phyloP scores from a whole-genome alignment of 2,888 invertebrate genomes.

The Sminthurides aquaticus region DNA sequence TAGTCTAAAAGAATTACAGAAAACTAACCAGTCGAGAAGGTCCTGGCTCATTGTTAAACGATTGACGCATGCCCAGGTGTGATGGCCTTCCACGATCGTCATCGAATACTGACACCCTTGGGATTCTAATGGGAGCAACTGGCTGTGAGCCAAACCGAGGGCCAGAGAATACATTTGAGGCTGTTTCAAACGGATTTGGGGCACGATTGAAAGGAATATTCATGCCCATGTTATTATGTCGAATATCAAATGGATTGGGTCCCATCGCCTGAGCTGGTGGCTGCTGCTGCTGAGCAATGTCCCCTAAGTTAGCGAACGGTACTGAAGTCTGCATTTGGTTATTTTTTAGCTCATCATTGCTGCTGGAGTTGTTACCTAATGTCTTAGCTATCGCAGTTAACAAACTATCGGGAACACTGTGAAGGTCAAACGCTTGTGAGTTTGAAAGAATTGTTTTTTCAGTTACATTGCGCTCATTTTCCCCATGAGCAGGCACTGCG shows the following conservation, averaged over 20 bases:
- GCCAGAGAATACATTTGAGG: not conserved
- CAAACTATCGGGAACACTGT: not conserved
- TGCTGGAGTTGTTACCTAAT: not conserved
- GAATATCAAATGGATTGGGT: conserved; percentile 24
- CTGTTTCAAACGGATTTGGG: conserved; percentile 31
- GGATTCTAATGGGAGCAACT: not conserved
- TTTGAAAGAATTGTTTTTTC: not conserved
- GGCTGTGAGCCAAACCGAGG: not conserved
- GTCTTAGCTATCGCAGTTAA: not conserved
- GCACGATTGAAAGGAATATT: not conserved
- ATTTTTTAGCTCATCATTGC: too few species aligned
- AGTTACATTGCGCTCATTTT: too few species aligned
- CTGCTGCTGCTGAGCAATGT: not conserved
- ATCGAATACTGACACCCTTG: not conserved
- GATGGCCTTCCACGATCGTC: too few species aligned
- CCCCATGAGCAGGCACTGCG: too few species aligned
- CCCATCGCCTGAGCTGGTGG: not conserved
- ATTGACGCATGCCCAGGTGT: too few species aligned
- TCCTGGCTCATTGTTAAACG: too few species aligned
- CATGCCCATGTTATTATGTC: not conserved
- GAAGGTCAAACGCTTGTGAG: not conserved
- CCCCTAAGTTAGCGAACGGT: conserved; percentile 9
- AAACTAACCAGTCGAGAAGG: too few species aligned
- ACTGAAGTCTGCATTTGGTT: not conserved
- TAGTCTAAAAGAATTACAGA: too few species aligned